These are phyloP conservation scores for Danio albolineatus DNA, from an alignment of 2,797 vertebrate species.

Conservation along the genomic window DNA sequence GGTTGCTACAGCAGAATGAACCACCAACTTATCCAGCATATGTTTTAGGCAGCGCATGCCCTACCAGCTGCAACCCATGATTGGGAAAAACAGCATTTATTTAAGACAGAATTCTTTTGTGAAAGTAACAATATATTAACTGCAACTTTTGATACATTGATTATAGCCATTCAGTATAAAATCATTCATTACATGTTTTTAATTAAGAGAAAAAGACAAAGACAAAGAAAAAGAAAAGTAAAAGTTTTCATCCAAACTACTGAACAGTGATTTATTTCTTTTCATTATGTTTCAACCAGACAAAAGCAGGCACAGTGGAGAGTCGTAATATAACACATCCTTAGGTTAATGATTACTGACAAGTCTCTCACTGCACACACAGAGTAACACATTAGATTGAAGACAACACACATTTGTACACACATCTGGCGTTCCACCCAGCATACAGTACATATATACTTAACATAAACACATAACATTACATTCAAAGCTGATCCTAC, in stretches of 20 bases:
- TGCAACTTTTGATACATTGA: neutral
- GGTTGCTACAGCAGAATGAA: no score
- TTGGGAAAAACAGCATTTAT: no score
- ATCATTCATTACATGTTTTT: neutral
- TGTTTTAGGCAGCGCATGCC: no score
- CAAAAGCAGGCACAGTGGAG: neutral
- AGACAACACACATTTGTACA: neutral
- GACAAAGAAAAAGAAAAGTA: no score
- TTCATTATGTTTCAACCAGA: neutral
- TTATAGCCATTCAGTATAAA: neutral
- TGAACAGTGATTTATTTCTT: neutral
- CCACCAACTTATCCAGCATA: no score
- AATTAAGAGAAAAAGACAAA: neutral
- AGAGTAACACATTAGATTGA: neutral
- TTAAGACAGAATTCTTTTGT: neutral
- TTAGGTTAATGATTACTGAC: slow-evolving; percentile 37
- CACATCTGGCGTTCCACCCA: neutral
- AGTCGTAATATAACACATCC: neutral
- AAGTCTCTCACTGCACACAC: neutral
- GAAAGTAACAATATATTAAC: no score
- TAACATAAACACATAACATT: no score
- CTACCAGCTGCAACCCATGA: no score
- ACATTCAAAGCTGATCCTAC: no score
- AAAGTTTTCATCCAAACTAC: neutral
- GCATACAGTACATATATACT: no score